phyloP scores from a whole-genome alignment of 2,888 invertebrate genomes.

The Campaea margaritaria region DNA sequence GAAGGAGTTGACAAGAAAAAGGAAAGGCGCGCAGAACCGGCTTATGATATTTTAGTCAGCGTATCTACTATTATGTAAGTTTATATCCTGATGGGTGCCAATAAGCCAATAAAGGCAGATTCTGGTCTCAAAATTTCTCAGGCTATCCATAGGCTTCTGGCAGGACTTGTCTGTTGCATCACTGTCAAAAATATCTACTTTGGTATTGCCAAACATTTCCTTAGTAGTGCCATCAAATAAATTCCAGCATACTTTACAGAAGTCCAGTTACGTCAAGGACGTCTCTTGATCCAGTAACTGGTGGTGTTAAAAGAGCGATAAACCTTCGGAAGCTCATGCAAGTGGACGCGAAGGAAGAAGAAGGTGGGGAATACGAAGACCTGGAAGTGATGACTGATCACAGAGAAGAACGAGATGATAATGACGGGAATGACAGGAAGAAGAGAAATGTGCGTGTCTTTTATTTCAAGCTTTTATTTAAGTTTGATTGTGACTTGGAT shows the following conservation, averaged over 20 bases:
- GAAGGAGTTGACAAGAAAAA: constrained; percentile 26
- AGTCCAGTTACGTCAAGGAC: constrained; percentile 27
- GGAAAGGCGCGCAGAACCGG: constrained; percentile 32
- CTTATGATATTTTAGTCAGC: constrained; percentile 50
- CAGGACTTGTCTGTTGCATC: too few species aligned
- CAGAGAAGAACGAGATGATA: constrained; percentile 54
- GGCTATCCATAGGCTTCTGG: too few species aligned
- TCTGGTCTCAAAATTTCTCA: too few species aligned
- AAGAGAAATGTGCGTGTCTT: constrained; percentile 47
- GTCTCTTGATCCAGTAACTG: background rate
- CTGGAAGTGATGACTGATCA: constrained; percentile 61
- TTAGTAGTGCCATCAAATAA: background rate
- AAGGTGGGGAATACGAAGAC: constrained; percentile 61
- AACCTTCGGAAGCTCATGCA: constrained; percentile 61
- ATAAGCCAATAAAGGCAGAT: too few species aligned
- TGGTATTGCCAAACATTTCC: too few species aligned
- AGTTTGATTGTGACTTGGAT: too few species aligned
- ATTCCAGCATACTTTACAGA: constrained; percentile 33
- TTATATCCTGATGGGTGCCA: too few species aligned
- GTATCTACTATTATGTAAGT: constrained; percentile 62
- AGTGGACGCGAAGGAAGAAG: constrained; percentile 56
- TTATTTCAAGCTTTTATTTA: too few species aligned
- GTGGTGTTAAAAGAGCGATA: constrained; percentile 31
- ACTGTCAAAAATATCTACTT: too few species aligned
- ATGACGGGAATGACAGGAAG: constrained; percentile 51